A percentile compares a stretch with the other conserved stretches of the same genome.
These are phyloP conservation scores for Datnioides undecimradiatus DNA, from an alignment of 2,113 vertebrate species.

Conservation along the genomic window DNA sequence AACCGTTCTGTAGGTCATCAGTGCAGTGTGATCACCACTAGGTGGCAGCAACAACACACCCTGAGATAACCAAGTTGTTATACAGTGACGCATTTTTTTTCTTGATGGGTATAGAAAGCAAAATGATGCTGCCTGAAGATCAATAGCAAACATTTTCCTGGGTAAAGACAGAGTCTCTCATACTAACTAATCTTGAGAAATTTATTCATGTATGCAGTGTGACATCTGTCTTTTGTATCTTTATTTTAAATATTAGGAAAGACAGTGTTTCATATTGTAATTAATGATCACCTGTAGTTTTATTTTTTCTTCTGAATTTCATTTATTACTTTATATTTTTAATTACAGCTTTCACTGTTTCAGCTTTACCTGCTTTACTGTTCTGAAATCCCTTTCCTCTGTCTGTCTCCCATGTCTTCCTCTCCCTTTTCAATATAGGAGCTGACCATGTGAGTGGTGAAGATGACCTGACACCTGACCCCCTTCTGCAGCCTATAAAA, in stretches of 20 bases:
- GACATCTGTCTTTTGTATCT: background rate
- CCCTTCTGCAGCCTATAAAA: conserved; percentile 72
- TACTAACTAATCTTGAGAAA: background rate
- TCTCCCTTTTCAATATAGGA: conserved; percentile 71
- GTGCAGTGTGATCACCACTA: conserved; percentile 38
- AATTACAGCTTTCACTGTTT: background rate
- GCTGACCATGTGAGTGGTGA: conserved; percentile 85
- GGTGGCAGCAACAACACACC: conserved; percentile 54
- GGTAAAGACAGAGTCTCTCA: background rate
- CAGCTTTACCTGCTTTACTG: background rate
- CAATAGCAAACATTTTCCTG: background rate
- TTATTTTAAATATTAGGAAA: background rate
- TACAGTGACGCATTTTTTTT: conserved; percentile 25
- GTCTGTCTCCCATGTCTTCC: conserved; percentile 10
- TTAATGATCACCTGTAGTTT: background rate
- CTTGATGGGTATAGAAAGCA: background rate
- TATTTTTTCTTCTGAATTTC: background rate
- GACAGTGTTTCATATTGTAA: background rate
- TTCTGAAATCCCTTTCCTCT: background rate
- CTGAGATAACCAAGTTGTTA: background rate
- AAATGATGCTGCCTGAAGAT: background rate
- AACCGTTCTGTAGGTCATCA: conserved; percentile 19
- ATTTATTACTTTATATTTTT: background rate
- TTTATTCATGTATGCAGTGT: background rate
- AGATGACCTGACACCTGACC: conserved; percentile 41